Conservation (phyloP, 2,113 vertebrate genomes). For the Leucosticte australis region DNA sequence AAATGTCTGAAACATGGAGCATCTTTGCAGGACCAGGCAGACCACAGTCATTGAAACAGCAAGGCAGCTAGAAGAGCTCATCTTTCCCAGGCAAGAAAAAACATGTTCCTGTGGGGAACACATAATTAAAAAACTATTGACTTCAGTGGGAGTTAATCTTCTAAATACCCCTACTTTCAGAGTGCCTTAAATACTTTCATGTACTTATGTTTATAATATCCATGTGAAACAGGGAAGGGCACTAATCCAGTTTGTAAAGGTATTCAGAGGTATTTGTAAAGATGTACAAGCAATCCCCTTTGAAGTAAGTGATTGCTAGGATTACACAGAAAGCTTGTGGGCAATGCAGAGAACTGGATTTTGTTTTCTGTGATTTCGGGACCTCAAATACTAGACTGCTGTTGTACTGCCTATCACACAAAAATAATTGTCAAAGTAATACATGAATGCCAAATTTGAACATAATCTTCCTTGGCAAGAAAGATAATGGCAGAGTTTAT, state of each 20-base stretch:
- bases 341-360: background rate
- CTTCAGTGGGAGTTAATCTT: background rate
- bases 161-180: background rate
- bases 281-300: background rate
- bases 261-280: background rate
- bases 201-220: background rate
- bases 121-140: background rate
- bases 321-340: background rate
- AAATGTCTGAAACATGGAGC: background rate
- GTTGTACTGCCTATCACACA: background rate
- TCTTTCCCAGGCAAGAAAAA: background rate
- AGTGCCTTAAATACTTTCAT: background rate
- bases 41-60: background rate
- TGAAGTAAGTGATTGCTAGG: background rate
- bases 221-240: background rate
- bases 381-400: background rate
- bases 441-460: background rate
- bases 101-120: fast-evolving
- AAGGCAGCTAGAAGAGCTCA: background rate
- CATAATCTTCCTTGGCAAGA: background rate
- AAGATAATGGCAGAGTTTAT: background rate
- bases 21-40: background rate
- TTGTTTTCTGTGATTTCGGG: background rate
- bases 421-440: background rate
- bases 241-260: background rate